Conservation (phyloP, 2,797 vertebrate species). For the Rhodeus uyekii region DNA sequence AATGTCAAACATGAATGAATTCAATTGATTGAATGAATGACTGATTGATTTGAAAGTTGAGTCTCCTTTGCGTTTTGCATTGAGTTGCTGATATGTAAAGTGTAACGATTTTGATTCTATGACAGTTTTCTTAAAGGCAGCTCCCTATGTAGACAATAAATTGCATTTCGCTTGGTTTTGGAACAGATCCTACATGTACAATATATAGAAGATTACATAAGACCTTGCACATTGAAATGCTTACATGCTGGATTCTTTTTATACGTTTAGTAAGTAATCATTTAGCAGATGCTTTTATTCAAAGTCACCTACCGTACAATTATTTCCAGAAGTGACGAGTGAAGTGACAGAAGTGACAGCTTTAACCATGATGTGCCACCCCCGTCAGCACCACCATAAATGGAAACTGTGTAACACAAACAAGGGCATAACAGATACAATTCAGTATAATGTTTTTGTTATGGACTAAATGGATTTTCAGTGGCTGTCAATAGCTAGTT, state of each 20-base stretch:
- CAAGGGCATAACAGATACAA: background rate
- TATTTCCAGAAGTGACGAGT: background rate
- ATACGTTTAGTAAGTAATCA: background rate
- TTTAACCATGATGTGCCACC: conserved; percentile 1
- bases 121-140: background rate
- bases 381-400: background rate
- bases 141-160: background rate
- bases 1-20: too few relatives aligned
- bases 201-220: conserved; percentile 13
- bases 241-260: conserved; percentile 2
- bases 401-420: background rate
- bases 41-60: background rate
- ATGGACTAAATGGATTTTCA: conserved; percentile 41
- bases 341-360: too few relatives aligned
- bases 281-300: background rate
- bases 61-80: background rate
- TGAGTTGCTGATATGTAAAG: background rate
- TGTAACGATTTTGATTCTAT: background rate
- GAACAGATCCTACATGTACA: conserved; percentile 13
- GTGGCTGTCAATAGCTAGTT: conserved; percentile 49
- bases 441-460: background rate
- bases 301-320: background rate
- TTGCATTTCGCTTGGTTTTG: conserved; percentile 11
- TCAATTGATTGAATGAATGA: background rate
- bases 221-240: background rate